Base-by-base conservation (phyloP, 2,888 invertebrate species). In the Aphodius sticticus region DNA sequence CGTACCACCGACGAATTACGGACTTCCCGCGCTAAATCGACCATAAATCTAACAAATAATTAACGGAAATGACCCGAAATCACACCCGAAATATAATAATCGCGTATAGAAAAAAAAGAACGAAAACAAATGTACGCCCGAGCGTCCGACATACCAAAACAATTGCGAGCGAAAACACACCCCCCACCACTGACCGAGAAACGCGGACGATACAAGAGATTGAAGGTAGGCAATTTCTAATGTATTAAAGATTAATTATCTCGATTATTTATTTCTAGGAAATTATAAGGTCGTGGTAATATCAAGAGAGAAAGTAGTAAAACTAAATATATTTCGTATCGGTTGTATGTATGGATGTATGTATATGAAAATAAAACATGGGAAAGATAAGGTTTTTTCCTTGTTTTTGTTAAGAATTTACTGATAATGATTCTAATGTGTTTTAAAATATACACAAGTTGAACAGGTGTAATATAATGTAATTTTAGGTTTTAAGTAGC, bases 1-100 rank as follows among this genome's bases (percentile, higher is more conserved):
- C 36, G n/a, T 77, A 16, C 80, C 38, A 6, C 16, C 36, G 77
- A 70, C 72, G 26, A 70, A 70, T 69, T 78, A 69, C n/a, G 16
- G 38, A 53, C 36, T 74, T 74, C 74, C 37, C 37, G 36, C 26
- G 5, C 14, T 2, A 70, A n/a, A 36, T 3, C 69, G 72, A 37
- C 16, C 72, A 38, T 6, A 36, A 72, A 38, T n/a, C 16, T 76
- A 77, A 78, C 78, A 77, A 77, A 77, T 81, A 74, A 79, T 81
- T 77, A 79, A 79, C n/a, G 71, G 77, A 70, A 76, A 77, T 80
- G 36, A 70, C 70, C n/a, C 76, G 69, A 78, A 78, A 70, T 78
- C 16, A 37, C 53, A 7, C 12, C 7, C 53, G 4, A 53, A 53
- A 53, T 53, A 53, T 53, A 53, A 53, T 5, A 53, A 53, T 53